Conservation (phyloP, 2,797 vertebrate species). For the Spheniscus humboldti region DNA sequence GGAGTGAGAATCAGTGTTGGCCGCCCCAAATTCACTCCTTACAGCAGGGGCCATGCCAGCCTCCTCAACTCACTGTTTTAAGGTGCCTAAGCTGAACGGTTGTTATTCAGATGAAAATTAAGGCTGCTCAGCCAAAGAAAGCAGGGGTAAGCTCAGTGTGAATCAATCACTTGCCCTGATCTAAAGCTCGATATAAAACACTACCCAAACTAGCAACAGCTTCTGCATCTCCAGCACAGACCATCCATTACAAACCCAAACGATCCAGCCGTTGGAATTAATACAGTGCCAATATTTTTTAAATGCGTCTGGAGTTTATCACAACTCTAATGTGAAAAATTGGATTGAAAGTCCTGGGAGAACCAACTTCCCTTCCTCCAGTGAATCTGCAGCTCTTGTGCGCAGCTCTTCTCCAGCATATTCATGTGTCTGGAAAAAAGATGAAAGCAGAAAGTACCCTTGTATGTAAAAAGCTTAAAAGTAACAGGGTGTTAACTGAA, state of each 20-base stretch:
- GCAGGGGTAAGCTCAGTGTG: background rate
- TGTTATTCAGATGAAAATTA: background rate
- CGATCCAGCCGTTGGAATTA: background rate
- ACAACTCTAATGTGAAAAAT: background rate
- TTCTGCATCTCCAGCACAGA: background rate
- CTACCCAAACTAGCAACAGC: background rate
- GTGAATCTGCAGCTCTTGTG: background rate
- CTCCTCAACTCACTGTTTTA: background rate
- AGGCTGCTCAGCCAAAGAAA: background rate
- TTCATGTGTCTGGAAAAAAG: background rate
- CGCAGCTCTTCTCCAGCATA: accelerated
- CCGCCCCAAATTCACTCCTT: background rate
- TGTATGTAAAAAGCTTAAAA: background rate
- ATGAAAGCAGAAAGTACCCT: background rate
- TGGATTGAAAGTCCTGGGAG: background rate
- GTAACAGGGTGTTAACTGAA: background rate
- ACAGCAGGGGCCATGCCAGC: background rate
- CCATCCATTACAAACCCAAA: background rate
- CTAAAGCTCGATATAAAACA: background rate
- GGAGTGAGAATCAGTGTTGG: background rate
- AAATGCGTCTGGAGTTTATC: background rate
- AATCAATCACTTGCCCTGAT: background rate
- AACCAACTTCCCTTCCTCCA: background rate
- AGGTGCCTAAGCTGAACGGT: background rate
- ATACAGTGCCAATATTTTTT: background rate